Conservation (phyloP, 2,888 invertebrate species). For the Drosophila acutilabella region DNA sequence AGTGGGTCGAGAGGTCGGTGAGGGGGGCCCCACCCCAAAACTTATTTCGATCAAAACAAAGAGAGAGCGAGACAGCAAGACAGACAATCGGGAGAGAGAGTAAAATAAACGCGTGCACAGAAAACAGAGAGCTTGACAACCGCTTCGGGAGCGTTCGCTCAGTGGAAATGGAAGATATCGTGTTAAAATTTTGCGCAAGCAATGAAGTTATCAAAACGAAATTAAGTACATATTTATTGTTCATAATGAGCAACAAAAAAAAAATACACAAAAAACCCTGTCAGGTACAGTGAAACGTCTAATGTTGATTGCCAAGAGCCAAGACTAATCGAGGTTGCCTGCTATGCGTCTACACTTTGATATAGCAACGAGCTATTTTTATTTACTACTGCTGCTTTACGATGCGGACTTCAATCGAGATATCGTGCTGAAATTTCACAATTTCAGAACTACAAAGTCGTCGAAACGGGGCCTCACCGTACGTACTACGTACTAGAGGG, state of each 20-base stretch:
- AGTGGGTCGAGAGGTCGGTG: background rate
- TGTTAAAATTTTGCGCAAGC: constrained; percentile 72
- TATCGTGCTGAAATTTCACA: constrained; percentile 77
- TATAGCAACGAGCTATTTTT: constrained; percentile 41
- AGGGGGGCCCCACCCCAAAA: background rate
- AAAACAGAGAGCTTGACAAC: constrained; percentile 25
- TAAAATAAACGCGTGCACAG: constrained; percentile 9
- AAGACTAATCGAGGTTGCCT: constrained; percentile 16
- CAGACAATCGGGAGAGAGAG: background rate
- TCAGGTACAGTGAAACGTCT: constrained; percentile 12
- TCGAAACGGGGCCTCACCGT: constrained; percentile 51
- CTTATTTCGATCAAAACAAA: constrained; percentile 55
- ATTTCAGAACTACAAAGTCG: constrained; percentile 43
- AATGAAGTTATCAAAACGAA: constrained; percentile 71
- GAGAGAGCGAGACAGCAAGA: background rate
- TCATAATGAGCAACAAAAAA: background rate
- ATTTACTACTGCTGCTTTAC: constrained; percentile 44
- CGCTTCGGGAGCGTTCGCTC: constrained; percentile 5
- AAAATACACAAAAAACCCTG: background rate
- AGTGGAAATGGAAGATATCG: constrained; percentile 71
- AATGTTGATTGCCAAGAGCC: constrained; percentile 4
- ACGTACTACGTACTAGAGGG: constrained; percentile 3
- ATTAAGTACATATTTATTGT: constrained; percentile 60
- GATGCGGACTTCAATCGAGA: constrained; percentile 59
- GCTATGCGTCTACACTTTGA: constrained; percentile 28